These are phyloP conservation scores for Margaritifera margaritifera DNA, from an alignment of 2,888 invertebrate genomes.

Conservation along the genomic window DNA sequence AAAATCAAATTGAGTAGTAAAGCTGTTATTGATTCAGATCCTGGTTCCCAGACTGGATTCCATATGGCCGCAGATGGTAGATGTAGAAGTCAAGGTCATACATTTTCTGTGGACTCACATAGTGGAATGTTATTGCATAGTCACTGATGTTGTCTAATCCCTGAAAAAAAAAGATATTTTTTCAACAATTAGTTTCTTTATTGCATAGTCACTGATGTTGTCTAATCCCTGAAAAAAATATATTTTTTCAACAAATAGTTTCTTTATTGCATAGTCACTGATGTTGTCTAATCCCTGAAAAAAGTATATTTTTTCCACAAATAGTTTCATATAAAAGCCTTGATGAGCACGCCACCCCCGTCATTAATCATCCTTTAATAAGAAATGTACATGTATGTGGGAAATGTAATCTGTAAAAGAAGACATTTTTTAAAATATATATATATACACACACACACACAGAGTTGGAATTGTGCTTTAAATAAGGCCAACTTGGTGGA, in stretches of 20 bases:
- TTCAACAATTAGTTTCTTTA: too few species aligned
- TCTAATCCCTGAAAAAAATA: conserved; percentile 58
- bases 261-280: conserved; percentile 68
- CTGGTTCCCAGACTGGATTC: conserved; percentile 47
- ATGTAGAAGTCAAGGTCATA: conserved; percentile 57
- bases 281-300: conserved; percentile 64
- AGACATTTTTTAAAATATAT: too few species aligned
- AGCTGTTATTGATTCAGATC: conserved; percentile 35
- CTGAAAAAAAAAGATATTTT: conserved; percentile 42
- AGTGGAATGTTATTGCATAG: conserved; percentile 68
- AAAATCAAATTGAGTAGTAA: too few species aligned
- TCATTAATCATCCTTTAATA: too few species aligned
- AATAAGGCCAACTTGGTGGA: too few species aligned
- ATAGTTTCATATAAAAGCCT: not conserved
- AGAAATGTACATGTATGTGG: too few species aligned
- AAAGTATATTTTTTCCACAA: not conserved
- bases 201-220: conserved; percentile 67
- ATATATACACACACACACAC: too few species aligned
- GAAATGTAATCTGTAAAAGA: too few species aligned
- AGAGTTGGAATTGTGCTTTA: too few species aligned
- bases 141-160: conserved; percentile 66
- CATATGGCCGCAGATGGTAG: conserved; percentile 62
- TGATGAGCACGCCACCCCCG: too few species aligned
- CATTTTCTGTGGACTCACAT: conserved; percentile 61
- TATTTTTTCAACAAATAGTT: too few species aligned